Evolutionary conservation across 1,140 invertebrate genomes (phyloP), one percentile per base, ranked within the genome.

Genomic region (Papilio dardanus): DNA sequence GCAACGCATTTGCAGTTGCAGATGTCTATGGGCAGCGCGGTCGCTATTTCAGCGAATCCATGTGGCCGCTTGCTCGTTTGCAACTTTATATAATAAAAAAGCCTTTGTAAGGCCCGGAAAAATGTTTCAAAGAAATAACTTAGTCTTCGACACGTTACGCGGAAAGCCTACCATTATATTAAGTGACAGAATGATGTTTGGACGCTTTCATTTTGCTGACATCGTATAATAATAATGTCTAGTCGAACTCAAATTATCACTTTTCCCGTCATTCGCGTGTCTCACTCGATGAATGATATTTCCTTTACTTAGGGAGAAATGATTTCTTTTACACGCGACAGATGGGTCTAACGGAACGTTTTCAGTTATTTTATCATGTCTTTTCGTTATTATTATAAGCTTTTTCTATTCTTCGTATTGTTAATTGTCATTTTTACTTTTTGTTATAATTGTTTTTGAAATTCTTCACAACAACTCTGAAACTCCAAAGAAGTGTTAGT

Each of bases 171-270:
- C 54, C 24, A 62, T 62, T 62, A 28, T 28, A 28, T 62, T 62
- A 28, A 58, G 50, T 58, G 67, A 69, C 67, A 35, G 67, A 69
- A 28, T 69, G 31, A 69, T 69, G 21, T 69, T 40, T 31, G 24
- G 50, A 8, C 0, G 21, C 10, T 12, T 21, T 54, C 21, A 54
- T 54, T 24, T 62, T 62, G n/a, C 12, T 19, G 35, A 40, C 35
- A 69, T 19, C n/a, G 12, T 69, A 62, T 62, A 40, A 69, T 40
- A 69, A 40, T 69, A 40, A 37, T 69, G 31, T 69, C 67, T 40
- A 69, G 67, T 69, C 67, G 35, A 69, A 37, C 67, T 28, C 67
- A 69, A 69, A 69, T 69, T 69, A 69, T 69, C 33, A 69, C 33
- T 69, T 69, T 69, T 21, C 67, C 7, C 42, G 67, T 40, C 67